These are phyloP conservation scores for Xenops minutus DNA, from an alignment of 2,797 vertebrate genomes.

Conservation along the genomic window DNA sequence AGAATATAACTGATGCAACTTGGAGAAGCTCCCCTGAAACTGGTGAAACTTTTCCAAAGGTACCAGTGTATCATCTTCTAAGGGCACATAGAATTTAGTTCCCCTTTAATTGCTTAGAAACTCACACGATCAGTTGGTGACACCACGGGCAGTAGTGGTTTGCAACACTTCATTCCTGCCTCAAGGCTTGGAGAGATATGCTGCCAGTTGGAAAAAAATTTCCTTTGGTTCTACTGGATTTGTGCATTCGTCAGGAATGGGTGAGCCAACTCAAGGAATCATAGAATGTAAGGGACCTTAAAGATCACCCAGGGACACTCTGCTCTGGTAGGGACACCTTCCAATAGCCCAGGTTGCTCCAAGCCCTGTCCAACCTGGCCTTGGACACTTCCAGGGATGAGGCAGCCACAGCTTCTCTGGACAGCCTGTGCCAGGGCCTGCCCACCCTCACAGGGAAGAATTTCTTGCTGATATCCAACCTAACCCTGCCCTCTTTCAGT, in stretches of 20 bases:
- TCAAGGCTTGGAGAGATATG: not conserved
- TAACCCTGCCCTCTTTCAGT: not conserved
- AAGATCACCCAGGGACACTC: not conserved
- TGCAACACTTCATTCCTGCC: not conserved
- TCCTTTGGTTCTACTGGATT: not conserved
- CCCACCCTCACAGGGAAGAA: not conserved
- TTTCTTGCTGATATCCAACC: not conserved
- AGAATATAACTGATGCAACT: not conserved
- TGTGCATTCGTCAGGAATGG: not conserved
- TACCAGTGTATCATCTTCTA: not conserved
- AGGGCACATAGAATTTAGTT: not conserved
- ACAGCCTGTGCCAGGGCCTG: not conserved
- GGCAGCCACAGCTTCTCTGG: not conserved
- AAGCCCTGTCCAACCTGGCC: not conserved
- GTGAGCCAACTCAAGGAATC: not conserved
- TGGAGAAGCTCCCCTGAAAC: not conserved
- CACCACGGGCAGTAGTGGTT: not conserved
- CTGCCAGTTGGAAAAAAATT: not conserved
- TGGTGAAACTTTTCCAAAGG: not conserved
- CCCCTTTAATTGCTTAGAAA: not conserved
- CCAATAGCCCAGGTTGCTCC: fast-evolving
- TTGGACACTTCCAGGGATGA: not conserved
- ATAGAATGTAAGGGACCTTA: not conserved
- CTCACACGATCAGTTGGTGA: not conserved
- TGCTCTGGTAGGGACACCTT: not conserved